Base-by-base conservation (phyloP, 2,113 vertebrate genomes). In the Hippocampus barbouri region DNA sequence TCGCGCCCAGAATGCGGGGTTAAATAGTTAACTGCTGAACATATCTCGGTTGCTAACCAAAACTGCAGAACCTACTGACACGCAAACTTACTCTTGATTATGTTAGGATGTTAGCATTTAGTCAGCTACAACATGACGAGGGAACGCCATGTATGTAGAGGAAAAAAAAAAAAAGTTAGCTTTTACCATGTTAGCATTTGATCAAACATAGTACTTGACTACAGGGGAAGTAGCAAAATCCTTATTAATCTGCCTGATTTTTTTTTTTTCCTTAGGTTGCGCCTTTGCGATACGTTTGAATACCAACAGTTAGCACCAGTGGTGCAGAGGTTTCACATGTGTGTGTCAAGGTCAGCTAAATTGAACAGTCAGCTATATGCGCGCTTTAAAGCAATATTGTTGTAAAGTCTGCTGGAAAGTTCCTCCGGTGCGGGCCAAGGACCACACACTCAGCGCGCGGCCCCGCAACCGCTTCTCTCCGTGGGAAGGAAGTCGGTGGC, bases 321-420 rank as follows among this genome's bases (percentile, higher is more conserved):
- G 63, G 63, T 4, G 12, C 66, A 20, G 30, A 69, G 14, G 23
- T 27, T 78, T 80, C 76, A 76, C 49, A 62, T 64, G 71, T 15
- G 47, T 51, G 47, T 73, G 72, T 85, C 81, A 85, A 85, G 87
- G 81, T 67, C 78, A n/a, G 68, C 21, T 56, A n/a, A 70, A 79
- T 72, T 84, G 72, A 88, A 77, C 75, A 75, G 81, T 87, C 85
- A 81, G 85, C 82, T 88, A 80, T 80, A 79, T 14, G 74, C 71
- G 74, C 69, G 73, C 75, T 76, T 85, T 85, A 83, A 84, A 87
- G 76, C 65, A 91, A 90, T 89, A 87, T 89, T 90, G 77, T 90
- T 85, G 67, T 61, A 79, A 73, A 68, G 86, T 87, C 86, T 85
- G 72, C 74, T 79, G 87, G 84, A 89, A 85, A 87, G 71, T 81